A percentile compares a stretch with the other conserved stretches of the same genome.
Conservation (phyloP, 37 sponge, comb jelly and placozoan genomes). For the Diacarnus erythraeanus region DNA sequence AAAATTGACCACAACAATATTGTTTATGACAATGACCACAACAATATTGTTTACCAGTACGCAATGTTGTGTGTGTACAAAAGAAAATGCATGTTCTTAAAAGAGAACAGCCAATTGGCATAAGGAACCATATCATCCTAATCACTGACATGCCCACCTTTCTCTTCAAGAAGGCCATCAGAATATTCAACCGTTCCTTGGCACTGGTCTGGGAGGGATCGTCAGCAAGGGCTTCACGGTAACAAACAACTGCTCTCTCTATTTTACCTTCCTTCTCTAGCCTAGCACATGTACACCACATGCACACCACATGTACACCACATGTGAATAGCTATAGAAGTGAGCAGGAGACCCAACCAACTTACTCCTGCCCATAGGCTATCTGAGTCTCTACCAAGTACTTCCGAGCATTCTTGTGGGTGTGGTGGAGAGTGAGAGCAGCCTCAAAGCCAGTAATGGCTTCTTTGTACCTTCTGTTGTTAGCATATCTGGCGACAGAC, state of each 20-base stretch:
- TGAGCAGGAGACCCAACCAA: neutral
- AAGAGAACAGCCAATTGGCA: neutral
- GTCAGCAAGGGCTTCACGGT: slow-evolving; percentile 51
- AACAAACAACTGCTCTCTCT: slow-evolving; percentile 47
- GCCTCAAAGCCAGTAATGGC: slow-evolving; percentile 63
- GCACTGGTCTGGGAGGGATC: slow-evolving; percentile 41
- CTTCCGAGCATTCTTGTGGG: slow-evolving; percentile 71
- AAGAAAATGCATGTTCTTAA: neutral
- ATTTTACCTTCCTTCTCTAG: slow-evolving; percentile 50
- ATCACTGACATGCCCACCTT: slow-evolving; percentile 43
- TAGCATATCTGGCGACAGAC: slow-evolving; percentile 58
- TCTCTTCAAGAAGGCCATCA: slow-evolving; percentile 26
- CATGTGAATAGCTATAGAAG: neutral
- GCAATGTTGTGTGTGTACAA: slow-evolving; percentile 6
- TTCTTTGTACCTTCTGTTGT: slow-evolving; percentile 29
- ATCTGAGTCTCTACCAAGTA: slow-evolving; percentile 75
- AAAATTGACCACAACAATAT: too few species aligned
- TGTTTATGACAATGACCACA: too few species aligned
- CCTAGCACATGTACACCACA: slow-evolving; percentile 9
- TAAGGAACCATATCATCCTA: neutral
- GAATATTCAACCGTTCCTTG: slow-evolving; percentile 27
- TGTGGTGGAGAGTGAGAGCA: slow-evolving; percentile 56
- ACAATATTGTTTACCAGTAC: too few species aligned
- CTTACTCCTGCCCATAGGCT: slow-evolving; percentile 66
- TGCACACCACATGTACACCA: neutral